Percentiles rank a stretch among this genome's conserved stretches.
These are phyloP conservation scores for Empidonax alnorum DNA, from an alignment of 2,113 vertebrate genomes.

Conservation along the genomic window DNA sequence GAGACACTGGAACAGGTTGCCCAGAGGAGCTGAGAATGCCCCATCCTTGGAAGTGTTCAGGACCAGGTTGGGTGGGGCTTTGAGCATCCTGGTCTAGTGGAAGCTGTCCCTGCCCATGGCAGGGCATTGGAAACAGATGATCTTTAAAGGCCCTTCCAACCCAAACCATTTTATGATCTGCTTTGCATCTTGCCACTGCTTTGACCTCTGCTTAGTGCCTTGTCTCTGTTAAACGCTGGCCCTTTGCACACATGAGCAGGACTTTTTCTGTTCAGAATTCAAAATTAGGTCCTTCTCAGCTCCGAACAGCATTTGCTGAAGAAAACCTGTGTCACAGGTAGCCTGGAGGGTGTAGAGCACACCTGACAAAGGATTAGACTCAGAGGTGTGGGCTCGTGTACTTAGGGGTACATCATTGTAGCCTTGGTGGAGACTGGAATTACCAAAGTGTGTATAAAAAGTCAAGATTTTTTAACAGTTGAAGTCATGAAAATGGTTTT, in stretches of 20 bases:
- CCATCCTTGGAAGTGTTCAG: background rate
- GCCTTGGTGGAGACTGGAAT: background rate
- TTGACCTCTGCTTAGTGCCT: background rate
- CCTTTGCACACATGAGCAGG: background rate
- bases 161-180: background rate
- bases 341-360: background rate
- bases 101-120: background rate
- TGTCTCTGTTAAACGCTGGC: background rate
- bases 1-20: background rate
- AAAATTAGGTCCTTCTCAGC: background rate
- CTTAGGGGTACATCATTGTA: rapidly evolving
- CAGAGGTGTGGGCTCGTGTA: background rate
- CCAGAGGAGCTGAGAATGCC: background rate
- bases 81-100: rapidly evolving
- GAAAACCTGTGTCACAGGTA: rapidly evolving
- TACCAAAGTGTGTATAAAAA: background rate
- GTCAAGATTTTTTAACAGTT: background rate
- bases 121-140: background rate
- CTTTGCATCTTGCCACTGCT: rapidly evolving
- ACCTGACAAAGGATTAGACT: too few relatives aligned
- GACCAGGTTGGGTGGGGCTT: rapidly evolving
- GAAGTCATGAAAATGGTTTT: background rate
- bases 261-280: background rate
- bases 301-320: background rate
- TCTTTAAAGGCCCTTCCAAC: background rate